Percentiles rank a stretch among this genome's conserved stretches.
These are phyloP conservation scores for Sphaeridia pumilis DNA, from an alignment of 2,888 invertebrate genomes.

Conservation along the genomic window DNA sequence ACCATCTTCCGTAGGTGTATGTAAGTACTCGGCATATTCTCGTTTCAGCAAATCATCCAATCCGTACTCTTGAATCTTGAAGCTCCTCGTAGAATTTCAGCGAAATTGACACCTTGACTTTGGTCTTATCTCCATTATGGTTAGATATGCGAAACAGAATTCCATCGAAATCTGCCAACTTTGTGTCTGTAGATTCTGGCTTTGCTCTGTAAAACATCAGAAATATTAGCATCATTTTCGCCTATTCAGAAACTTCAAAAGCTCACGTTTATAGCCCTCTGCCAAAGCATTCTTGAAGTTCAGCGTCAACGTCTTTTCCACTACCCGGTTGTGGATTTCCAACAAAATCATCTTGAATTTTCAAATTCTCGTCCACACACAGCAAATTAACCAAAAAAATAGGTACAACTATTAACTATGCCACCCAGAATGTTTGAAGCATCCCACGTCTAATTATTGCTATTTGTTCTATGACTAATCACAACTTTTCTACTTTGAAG, in stretches of 20 bases:
- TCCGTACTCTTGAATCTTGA: conserved; percentile 93
- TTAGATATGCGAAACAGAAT: conserved; percentile 97
- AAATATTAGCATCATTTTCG: too few relatives aligned
- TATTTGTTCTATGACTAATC: too few relatives aligned
- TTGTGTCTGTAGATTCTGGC: conserved; percentile 88
- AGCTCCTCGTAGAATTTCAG: conserved; percentile 97
- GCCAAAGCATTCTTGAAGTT: conserved; percentile 93
- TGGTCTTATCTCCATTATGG: conserved; percentile 88
- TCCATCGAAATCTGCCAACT: conserved; percentile 96
- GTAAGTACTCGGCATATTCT: conserved; percentile 67
- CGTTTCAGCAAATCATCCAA: conserved; percentile 91
- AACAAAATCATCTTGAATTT: conserved; percentile 89
- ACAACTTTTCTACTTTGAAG: too few relatives aligned
- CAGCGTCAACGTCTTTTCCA: conserved; percentile 88
- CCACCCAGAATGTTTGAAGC: too few relatives aligned
- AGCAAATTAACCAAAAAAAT: too few relatives aligned
- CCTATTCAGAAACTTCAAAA: too few relatives aligned
- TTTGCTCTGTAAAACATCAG: conserved; percentile 78
- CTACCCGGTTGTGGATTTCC: conserved; percentile 98
- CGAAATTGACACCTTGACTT: conserved; percentile 92
- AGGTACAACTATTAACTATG: too few relatives aligned
- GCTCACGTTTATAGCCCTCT: conserved; percentile 52
- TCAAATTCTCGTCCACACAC: too few relatives aligned
- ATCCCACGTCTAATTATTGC: too few relatives aligned
- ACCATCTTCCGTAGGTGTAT: conserved; percentile 79